Base-by-base conservation (phyloP, 64 coral and sea anemone species). In the Porites lutea region DNA sequence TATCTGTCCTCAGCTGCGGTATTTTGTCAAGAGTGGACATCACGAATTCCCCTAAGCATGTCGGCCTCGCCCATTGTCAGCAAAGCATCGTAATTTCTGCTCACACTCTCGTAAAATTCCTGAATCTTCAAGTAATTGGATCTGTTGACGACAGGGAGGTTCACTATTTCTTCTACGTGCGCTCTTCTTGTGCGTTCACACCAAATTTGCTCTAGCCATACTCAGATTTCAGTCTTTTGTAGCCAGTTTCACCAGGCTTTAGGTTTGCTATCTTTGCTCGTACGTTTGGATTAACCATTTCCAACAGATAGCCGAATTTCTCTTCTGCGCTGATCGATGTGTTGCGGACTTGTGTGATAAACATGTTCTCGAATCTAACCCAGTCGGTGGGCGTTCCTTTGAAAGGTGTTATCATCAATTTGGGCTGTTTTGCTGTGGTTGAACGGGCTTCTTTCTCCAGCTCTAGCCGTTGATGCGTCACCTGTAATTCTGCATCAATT, bases 351-450 rank as follows among this genome's bases (percentile, higher is more conserved):
- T 87, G 91, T 3, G 73, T 80, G 19, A 76, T 21, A 57, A 93
- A 80, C 73, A 93, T 93, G 71, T 93, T 88, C 16, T 93, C 83
- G 59, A 88, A 88, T 46, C 83, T 12, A 10, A 93, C 49, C 91
- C 83, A 93, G n/a, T 93, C 91, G 15, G 58, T 74, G 14, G 91
- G n/a, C 6, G 60, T 79, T 16, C 91, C 91, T 71, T 88, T 93
- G 13, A 71, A 93, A 6, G 65, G 14, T 5, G 69, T 84, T 18
- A 92, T 85, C 6, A 58, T 90, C 50, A 90, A 23, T 47, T 79
- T 80, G n/a, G 88, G 53, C 11, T 70, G 45, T 65, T 79, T 90
- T 3, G 75, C 74, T 63, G n/a, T 57, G 59, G 59, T 79, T 11
- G 88, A 12, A 75, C 88, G 37, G 20, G 19, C 13, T 20, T 79